Evolutionary conservation across 2,888 invertebrate species (phyloP), one percentile per base, ranked within the genome.

Genomic region (Thysanoteuthis rhombus): DNA sequence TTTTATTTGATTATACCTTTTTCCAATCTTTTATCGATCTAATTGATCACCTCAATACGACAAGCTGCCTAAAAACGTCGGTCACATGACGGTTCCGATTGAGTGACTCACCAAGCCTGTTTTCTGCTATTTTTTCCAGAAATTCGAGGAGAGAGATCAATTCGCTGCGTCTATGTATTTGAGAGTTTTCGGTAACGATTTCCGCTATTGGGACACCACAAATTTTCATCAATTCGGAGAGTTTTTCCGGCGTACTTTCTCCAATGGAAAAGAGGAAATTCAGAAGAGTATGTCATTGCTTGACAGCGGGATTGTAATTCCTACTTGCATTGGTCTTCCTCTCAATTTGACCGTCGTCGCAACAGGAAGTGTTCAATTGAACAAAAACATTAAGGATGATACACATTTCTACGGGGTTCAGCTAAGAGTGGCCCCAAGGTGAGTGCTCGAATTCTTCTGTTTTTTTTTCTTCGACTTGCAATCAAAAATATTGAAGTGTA

Each of bases 171-270:
- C 98, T 58, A 96, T 98, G 3, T 98, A 98, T 94, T 95, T 99
- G 25, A 98, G 98, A 96, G 97, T 99, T 93, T 99, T 99, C 96
- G 99, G 99, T 1, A 99, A 99, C 96, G 99, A 99, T 97, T 97
- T 97, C 93, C 94, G 95, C 39, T 97, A 96, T 42, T 91, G 40
- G 39, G 39, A 91, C 39, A 39, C 42, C 16, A 8, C 10, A 32
- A 16, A 39, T 0, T 42, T 22, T 1, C 8, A 40, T 22, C 1
- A 8, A 0, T 19, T 42, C 0, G 12, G 32, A 28, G 4, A 39
- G 4, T 36, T 36, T 1, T 4, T n/a, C 0, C 10, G 6, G 10
- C 2, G n/a, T 75, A 38, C 25, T 12, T 28, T 40, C 3, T n/a
- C 5, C 2, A 91, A 91, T 19, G 28, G 8, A 0, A 25, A 40